Evolutionary conservation across 2,113 vertebrate species (phyloP).

Genomic region (Chrysemys picta): DNA sequence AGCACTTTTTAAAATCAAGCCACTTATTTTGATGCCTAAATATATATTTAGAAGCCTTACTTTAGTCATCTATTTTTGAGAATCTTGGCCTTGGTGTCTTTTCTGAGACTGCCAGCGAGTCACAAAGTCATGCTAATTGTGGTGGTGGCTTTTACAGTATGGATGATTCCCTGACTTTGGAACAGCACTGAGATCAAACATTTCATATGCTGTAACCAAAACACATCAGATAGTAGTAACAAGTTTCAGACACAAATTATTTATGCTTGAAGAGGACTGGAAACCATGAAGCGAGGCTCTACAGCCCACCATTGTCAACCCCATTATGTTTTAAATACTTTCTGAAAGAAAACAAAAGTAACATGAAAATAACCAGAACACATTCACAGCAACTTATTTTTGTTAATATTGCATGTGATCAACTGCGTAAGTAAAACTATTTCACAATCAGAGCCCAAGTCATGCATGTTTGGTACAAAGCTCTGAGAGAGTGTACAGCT

Average conservation of each 20-base stretch:
- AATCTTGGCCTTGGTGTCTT: not conserved
- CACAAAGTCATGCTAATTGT: not conserved
- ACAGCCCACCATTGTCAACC: not conserved
- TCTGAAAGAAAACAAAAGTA: not conserved
- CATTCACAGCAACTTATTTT: not conserved
- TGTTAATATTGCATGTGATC: not conserved
- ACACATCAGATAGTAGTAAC: not conserved
- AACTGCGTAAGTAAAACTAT: not conserved
- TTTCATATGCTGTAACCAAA: not conserved
- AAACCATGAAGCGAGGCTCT: not conserved
- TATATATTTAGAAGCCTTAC: not conserved
- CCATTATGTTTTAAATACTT: not conserved
- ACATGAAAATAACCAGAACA: not conserved
- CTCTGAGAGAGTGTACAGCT: not conserved
- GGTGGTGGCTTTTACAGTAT: not conserved
- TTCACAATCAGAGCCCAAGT: not conserved
- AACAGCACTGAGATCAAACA: not conserved
- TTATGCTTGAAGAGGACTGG: not conserved
- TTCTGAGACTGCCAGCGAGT: not conserved
- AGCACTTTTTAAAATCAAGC: not conserved
- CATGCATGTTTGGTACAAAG: not conserved
- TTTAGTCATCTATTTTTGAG: not conserved
- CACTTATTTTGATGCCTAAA: not conserved
- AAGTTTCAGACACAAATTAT: not conserved
- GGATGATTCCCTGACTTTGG: not conserved